Evolutionary conservation across 2,797 vertebrate genomes (phyloP).

Genomic region (Myoxocephalus aenaeus): DNA sequence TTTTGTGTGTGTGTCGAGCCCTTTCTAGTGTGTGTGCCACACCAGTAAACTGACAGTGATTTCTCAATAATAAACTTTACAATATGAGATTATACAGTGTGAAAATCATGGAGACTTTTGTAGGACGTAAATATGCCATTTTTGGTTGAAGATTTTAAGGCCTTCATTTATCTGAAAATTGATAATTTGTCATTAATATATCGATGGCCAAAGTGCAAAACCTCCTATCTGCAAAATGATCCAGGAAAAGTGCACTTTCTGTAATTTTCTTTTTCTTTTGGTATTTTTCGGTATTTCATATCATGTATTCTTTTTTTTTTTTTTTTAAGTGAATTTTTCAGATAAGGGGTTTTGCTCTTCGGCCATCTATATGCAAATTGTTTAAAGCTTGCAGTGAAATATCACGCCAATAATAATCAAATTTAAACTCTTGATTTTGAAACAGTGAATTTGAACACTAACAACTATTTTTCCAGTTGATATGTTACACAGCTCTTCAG

Average conservation of each 20-base stretch:
- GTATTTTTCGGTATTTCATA: too few species aligned
- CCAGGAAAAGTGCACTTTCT: too few species aligned
- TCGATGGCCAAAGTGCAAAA: too few species aligned
- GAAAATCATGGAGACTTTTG: background rate
- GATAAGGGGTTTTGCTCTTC: too few species aligned
- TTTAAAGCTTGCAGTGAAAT: background rate
- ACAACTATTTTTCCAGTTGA: background rate
- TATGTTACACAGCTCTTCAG: conserved; percentile 33
- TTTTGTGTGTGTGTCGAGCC: background rate
- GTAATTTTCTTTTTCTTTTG: too few species aligned
- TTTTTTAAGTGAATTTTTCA: too few species aligned
- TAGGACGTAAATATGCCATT: too few species aligned
- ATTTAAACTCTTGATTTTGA: conserved; percentile 5
- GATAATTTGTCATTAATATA: background rate
- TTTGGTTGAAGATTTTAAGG: background rate
- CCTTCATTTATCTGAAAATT: background rate
- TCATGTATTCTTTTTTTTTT: too few species aligned
- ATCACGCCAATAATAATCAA: background rate
- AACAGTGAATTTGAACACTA: background rate
- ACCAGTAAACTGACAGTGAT: background rate
- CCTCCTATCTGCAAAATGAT: too few species aligned
- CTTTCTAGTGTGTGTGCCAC: background rate
- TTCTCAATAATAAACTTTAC: background rate
- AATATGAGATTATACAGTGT: background rate
- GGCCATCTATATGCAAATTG: background rate